Evolutionary conservation across 37 sponge, comb jelly and placozoan genomes (phyloP), one percentile per base, ranked within the genome.

Genomic region (Lycopodina hypogea): DNA sequence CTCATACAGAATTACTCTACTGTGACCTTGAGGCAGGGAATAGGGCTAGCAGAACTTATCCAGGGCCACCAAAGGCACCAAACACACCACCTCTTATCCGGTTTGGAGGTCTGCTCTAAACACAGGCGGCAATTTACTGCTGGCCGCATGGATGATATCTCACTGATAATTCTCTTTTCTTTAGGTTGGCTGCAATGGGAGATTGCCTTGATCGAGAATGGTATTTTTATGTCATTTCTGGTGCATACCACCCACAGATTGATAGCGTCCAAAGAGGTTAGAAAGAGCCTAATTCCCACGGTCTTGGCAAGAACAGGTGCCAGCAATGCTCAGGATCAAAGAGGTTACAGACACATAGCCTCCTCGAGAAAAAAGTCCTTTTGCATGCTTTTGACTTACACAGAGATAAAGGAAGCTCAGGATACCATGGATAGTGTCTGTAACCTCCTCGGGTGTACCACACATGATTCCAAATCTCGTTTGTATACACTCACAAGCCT

Each of bases 1-100:
- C 72, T 48, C 52, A 48, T 71, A 45, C 38, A 71, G 72, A 71
- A 71, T 71, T 52, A 71, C 72, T 71, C 72, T 50, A 71, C 51
- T 71, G 72, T 71, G 72, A 71, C 72, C n/a, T 45, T 28, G 22
- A 36, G 69, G 40, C 40, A 35, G 40, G 15, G 8, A 68, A 4
- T 12, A 52, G 8, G 72, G 72, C 72, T 48, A 42, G 52, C 72
- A n/a, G 11, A 68, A 68, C 37, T 62, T 68, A 35, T 38, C 68
- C 39, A 68, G 68, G 40, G 68, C 68, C 34, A 68, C 34, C 39
- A 36, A 37, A 60, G 6, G 24, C 61, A 21, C 7, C n/a, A n/a
- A n/a, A n/a, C n/a, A n/a, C n/a, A n/a, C 61, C 26, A 60, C 61
- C 61, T 60, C 61, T 60, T 60, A 60, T 60, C 61, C 61, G 61